A percentile compares a stretch with the other conserved stretches of the same genome.
Conservation (phyloP, 1,140 invertebrate species). For the Homarus americanus region DNA sequence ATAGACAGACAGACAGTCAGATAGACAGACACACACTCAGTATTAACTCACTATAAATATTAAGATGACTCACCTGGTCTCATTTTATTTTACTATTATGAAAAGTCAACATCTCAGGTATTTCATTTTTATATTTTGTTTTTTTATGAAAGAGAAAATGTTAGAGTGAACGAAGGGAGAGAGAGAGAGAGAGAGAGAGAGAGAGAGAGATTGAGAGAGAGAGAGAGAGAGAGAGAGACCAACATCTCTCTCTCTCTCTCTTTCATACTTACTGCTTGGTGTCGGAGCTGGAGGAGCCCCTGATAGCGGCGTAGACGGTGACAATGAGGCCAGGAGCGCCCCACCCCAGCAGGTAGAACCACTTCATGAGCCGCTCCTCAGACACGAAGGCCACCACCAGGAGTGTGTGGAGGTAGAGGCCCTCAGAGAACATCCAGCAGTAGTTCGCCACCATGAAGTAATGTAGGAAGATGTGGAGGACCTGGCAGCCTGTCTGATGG, state of each 20-base stretch:
- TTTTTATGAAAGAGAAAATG: too few relatives aligned
- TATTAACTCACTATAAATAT: too few relatives aligned
- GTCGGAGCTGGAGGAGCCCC: constrained; percentile 11
- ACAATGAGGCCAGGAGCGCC: constrained; percentile 51
- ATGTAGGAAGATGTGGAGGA: constrained; percentile 89
- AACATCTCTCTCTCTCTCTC: background rate
- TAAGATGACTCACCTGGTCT: too few relatives aligned
- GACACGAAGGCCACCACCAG: constrained; percentile 78
- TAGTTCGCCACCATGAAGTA: constrained; percentile 95
- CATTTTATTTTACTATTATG: too few relatives aligned
- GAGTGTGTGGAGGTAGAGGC: constrained; percentile 79
- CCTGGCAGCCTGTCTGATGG: constrained; percentile 86
- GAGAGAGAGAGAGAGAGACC: too few relatives aligned
- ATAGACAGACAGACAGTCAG: too few relatives aligned
- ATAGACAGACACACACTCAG: too few relatives aligned
- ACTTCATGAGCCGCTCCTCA: constrained; percentile 76
- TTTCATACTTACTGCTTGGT: constrained; percentile 29
- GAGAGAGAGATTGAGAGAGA: too few relatives aligned
- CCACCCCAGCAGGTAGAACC: constrained; percentile 79
- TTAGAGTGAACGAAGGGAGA: too few relatives aligned
- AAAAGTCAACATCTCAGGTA: too few relatives aligned
- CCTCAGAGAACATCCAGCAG: constrained; percentile 95
- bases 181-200: too few relatives aligned
- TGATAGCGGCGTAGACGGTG: constrained; percentile 57
- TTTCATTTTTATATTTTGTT: too few relatives aligned